Base-by-base conservation (phyloP, 2,888 invertebrate genomes). In the Marasmarcha lunaedactyla region DNA sequence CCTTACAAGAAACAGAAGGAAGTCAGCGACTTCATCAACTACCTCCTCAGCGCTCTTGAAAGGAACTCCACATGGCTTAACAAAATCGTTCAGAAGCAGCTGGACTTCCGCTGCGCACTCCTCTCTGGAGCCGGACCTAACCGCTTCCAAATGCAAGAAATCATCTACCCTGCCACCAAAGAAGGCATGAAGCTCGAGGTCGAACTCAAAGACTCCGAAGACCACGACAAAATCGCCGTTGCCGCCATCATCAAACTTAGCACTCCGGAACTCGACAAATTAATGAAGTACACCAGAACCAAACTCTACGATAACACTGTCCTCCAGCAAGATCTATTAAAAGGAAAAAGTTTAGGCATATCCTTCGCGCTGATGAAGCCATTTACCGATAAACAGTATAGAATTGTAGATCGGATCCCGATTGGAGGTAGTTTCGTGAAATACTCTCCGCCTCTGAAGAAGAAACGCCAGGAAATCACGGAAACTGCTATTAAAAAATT, bases 71-170 rank as follows among this genome's bases (percentile, higher is more conserved):
- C 54, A 33, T 79, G 77, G 79, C 53, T 81, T 15, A 83, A 78
- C 52, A 54, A 47, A 12, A 46, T 73, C 9, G 66, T 78, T 5
- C 57, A 58, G 12, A 68, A 62, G 40, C 76, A 76, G 44, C 54
- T 55, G 34, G 54, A 67, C 51, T 83, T 83, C 49, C 64, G 55
- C 51, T 78, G 79, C 44, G 79, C 65, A 0, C 48, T 79, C 38
- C 57, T 79, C 67, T 61, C 62, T 1, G 79, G 81, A 14, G 66
- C 76, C 1, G 81, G 81, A 1, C 77, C 81, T 3, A 78, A 79
- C 42, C 65, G 81, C 38, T 79, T 77, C 44, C 71, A 72, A 46
- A 56, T 77, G 2, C 71, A 73, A 54, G 66, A 79, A 54, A 64
- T 70, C 7, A 74, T 81, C 40, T 81, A 79, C 46, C 81, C 81